phyloP scores from a whole-genome alignment of 2,113 vertebrate genomes.

The Talpa occidentalis region DNA sequence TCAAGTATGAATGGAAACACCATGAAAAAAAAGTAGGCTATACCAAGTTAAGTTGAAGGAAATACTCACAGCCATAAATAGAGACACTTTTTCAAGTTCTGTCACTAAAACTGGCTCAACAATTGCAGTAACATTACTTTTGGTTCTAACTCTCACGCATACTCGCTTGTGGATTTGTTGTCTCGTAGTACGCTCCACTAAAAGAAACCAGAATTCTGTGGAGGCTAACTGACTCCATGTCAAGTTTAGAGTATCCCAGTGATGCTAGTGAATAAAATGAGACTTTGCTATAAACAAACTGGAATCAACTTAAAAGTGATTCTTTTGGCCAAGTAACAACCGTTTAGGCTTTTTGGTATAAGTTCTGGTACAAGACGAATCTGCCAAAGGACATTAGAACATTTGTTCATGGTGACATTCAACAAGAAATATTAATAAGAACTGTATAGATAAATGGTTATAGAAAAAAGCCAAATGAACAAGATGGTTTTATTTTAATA shows the following conservation, averaged over 20 bases:
- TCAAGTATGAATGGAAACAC: neutral
- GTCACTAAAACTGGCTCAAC: neutral
- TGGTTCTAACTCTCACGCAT: neutral
- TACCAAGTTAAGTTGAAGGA: slow-evolving; percentile 41
- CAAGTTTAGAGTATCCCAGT: neutral
- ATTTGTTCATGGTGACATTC: neutral
- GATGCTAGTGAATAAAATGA: neutral
- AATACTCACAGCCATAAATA: slow-evolving; percentile 31
- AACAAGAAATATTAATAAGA: slow-evolving; percentile 22
- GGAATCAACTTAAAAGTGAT: neutral
- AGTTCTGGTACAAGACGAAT: neutral
- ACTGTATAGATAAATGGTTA: neutral
- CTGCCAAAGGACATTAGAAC: neutral
- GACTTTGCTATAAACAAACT: neutral
- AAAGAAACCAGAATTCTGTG: neutral
- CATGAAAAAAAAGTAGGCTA: neutral
- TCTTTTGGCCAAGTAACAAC: neutral
- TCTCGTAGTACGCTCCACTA: neutral
- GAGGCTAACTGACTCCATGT: neutral
- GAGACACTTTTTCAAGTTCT: neutral
- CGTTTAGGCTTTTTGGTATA: neutral
- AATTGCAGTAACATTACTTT: neutral
- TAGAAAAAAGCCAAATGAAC: neutral
- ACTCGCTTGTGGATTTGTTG: neutral
- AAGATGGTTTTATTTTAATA: neutral